Evolutionary conservation across 2,888 invertebrate species (phyloP), one percentile per base, ranked within the genome.

Genomic region (Pseudeuparius sepicola): DNA sequence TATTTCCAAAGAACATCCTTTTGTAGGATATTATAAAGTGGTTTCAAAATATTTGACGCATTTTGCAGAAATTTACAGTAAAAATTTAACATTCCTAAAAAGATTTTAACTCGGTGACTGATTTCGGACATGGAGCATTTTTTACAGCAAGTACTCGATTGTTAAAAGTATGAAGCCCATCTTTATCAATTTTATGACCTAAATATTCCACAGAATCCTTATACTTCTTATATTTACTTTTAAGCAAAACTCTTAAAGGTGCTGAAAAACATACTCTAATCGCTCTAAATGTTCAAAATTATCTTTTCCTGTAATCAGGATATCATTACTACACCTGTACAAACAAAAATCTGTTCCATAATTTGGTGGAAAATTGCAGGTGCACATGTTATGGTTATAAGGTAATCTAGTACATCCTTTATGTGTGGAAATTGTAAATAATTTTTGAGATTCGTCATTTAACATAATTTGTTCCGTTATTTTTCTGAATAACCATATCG

Each of bases 161-260:
- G 20, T 20, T n/a, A 7, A n/a, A 20, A 6, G n/a, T 20, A 20
- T 20, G 20, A 7, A 20, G 20, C 6, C 20, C 20, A 7, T 20
- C 20, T 20, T 20, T 20, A 20, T 20, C 20, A 20, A 20, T 20
- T 20, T 7, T 20, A 20, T 20, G 20, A 20, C 20, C 20, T 20
- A 20, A 20, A 20, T 20, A 20, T 20, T 20, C 20, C n/a, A 20
- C 20, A 20, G 20, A 20, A n/a, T 20, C 20, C n/a, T 20, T n/a
- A n/a, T n/a, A n/a, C n/a, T n/a, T n/a, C n/a, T n/a, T n/a, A n/a
- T n/a, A 7, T 20, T 20, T 20, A 20, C 20, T n/a, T 20, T 20
- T 7, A 20, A n/a, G n/a, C 20, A 6, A 20, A 6, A 20, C n/a
- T 20, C 20, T n/a, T 7, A n/a, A 7, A 20, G 20, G 6, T n/a